phyloP scores from a whole-genome alignment of 2,113 vertebrate genomes.

The Tiliqua scincoides region DNA sequence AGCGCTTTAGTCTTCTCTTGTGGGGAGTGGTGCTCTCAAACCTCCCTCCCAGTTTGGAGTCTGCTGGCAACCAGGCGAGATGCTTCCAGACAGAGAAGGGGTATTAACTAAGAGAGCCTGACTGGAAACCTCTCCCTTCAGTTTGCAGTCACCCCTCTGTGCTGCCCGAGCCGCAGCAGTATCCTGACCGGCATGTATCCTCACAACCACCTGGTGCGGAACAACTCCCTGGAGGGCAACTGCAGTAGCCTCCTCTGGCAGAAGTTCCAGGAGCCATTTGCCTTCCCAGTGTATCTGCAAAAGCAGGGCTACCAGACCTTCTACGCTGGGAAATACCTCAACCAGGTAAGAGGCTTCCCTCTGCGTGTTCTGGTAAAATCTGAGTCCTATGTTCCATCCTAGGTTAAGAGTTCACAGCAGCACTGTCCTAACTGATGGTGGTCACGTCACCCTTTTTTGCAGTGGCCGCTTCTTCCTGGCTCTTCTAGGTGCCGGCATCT shows the following conservation, averaged over 20 bases:
- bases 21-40: no score
- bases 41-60: no score
- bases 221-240: conserved; percentile 87
- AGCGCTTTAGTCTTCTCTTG: no score
- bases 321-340: conserved; percentile 87
- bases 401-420: no score
- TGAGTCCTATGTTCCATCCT: no score
- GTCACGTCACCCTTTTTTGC: no score
- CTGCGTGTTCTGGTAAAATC: not conserved
- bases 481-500: no score
- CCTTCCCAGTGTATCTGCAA: conserved; percentile 79
- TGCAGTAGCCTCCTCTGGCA: conserved; percentile 88
- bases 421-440: no score
- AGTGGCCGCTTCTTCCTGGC: no score
- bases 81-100: no score
- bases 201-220: conserved; percentile 86
- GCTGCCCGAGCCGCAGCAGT: conserved; percentile 85
- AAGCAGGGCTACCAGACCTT: conserved; percentile 81
- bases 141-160: conserved; percentile 85
- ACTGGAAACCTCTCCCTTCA: conserved; percentile 26
- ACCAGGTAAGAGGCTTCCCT: conserved; percentile 72
- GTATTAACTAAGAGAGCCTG: no score
- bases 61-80: no score
- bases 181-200: conserved; percentile 86
- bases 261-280: conserved; percentile 79